phyloP scores from a whole-genome alignment of 2,888 invertebrate genomes.

The Drosophila differens region DNA sequence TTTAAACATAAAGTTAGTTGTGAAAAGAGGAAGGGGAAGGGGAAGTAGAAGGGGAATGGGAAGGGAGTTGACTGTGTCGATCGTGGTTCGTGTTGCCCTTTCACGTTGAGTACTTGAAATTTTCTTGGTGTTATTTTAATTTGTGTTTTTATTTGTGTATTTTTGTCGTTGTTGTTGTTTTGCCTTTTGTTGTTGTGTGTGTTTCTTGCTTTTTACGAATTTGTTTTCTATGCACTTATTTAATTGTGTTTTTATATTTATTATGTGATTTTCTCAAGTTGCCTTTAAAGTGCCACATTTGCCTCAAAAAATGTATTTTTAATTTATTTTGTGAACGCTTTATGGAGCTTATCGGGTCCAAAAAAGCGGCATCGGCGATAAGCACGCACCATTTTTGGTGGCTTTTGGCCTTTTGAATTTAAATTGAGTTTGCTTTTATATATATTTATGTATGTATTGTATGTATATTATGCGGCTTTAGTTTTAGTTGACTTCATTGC shows the following conservation, averaged over 20 bases:
- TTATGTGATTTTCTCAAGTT: constrained; percentile 73
- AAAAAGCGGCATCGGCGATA: constrained; percentile 59
- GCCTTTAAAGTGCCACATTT: constrained; percentile 79
- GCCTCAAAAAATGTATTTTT: constrained; percentile 81
- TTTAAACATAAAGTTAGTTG: not conserved
- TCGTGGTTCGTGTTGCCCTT: constrained; percentile 48
- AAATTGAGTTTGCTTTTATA: constrained; percentile 60
- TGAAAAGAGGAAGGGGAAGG: not conserved
- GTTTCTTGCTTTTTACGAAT: constrained; percentile 36
- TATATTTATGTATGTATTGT: constrained; percentile 22
- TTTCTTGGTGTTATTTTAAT: constrained; percentile 69
- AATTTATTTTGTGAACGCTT: constrained; percentile 78
- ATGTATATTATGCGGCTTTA: constrained; percentile 46
- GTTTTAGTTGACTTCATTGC: constrained; percentile 63
- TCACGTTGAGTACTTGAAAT: constrained; percentile 54
- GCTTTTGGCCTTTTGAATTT: constrained; percentile 72
- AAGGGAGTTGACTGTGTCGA: constrained; percentile 16
- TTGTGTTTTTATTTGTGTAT: constrained; percentile 55
- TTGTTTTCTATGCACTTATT: constrained; percentile 77
- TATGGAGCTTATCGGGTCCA: constrained; percentile 73
- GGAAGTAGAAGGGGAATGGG: not conserved
- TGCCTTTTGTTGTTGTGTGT: not conserved
- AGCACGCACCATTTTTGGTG: constrained; percentile 76
- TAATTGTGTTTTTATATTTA: constrained; percentile 79
- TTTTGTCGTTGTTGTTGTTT: constrained; percentile 17